Conservation (phyloP, 2,797 vertebrate genomes). For the Epinephelus coioides region DNA sequence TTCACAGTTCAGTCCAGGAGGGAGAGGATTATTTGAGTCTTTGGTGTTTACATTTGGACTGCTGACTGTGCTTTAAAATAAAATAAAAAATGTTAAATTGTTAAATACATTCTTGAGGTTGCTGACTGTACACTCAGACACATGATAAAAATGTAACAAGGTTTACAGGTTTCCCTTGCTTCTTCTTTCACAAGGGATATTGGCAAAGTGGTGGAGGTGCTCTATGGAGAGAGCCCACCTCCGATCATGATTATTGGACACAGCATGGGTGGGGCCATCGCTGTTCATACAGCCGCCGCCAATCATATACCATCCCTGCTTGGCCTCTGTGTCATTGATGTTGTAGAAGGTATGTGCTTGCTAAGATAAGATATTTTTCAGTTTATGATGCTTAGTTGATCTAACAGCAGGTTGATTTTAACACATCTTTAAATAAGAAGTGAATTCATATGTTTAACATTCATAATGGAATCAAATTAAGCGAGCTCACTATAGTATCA, state of each 20-base stretch:
- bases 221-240: conserved; percentile 94
- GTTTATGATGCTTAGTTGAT: background rate
- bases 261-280: conserved; percentile 99
- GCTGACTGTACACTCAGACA: background rate
- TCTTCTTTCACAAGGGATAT: conserved; percentile 87
- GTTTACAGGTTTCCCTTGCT: background rate
- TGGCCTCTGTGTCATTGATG: conserved; percentile 97
- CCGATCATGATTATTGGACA: conserved; percentile 98
- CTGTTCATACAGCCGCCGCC: conserved; percentile 92
- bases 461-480: background rate
- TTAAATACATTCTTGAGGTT: background rate
- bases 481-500: background rate
- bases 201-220: conserved; percentile 93
- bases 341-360: conserved; percentile 92
- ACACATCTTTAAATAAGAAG: background rate
- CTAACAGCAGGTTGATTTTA: background rate
- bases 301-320: conserved; percentile 93
- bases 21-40: background rate
- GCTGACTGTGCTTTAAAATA: background rate
- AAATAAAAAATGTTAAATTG: background rate
- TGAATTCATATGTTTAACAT: background rate
- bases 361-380: background rate
- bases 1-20: no score
- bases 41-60: background rate
- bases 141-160: background rate